These are phyloP conservation scores for Struthidea cinerea DNA, from an alignment of 2,113 vertebrate genomes.

Conservation along the genomic window DNA sequence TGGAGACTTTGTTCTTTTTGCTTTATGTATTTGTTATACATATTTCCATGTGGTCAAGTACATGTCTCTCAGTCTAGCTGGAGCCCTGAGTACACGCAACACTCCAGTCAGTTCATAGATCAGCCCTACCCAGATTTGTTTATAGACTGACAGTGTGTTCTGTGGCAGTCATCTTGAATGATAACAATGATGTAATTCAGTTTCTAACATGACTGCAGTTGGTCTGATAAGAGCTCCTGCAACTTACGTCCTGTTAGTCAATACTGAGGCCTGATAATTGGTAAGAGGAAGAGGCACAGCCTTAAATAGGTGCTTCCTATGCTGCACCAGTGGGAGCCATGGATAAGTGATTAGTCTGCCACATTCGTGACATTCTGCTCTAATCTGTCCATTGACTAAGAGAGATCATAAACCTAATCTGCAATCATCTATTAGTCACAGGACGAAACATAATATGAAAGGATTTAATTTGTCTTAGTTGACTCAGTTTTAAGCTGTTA, in stretches of 20 bases:
- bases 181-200: background rate
- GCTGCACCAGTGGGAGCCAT: background rate
- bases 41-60: background rate
- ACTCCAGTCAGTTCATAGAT: background rate
- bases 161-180: background rate
- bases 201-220: background rate
- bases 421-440: background rate
- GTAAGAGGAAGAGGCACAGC: background rate
- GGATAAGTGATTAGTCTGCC: background rate
- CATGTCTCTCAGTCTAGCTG: background rate
- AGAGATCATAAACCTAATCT: background rate
- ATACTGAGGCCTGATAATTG: background rate
- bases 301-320: background rate
- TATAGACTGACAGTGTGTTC: background rate
- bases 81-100: background rate
- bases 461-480: background rate
- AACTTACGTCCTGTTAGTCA: background rate
- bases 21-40: background rate
- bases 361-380: background rate
- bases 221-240: background rate
- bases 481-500: background rate
- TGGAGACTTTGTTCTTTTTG: background rate
- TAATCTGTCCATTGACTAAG: background rate
- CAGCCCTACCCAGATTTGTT: background rate
- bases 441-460: background rate